Conservation (phyloP, 2,113 vertebrate genomes). For the Lycaon pictus region DNA sequence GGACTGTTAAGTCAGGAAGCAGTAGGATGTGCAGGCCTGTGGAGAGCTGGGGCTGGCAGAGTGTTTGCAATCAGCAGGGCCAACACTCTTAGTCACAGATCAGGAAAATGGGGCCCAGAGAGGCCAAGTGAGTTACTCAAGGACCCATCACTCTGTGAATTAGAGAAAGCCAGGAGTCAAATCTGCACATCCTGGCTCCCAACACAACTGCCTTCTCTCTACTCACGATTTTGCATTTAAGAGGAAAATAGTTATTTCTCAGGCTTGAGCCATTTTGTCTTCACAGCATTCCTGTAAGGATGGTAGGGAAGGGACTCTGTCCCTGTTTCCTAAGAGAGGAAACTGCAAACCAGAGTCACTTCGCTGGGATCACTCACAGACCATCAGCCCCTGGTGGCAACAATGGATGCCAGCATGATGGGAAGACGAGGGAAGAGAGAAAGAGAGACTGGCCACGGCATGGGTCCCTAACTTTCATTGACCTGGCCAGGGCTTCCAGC, state of each 20-base stretch:
- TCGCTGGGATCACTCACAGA: no score
- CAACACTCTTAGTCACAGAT: not conserved
- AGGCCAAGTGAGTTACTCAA: not conserved
- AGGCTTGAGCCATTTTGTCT: accelerated
- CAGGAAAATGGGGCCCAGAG: not conserved
- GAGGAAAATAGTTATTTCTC: not conserved
- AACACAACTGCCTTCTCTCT: not conserved
- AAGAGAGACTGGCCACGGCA: accelerated
- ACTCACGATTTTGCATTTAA: not conserved
- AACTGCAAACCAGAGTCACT: not conserved
- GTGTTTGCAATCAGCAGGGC: not conserved
- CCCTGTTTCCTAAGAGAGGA: not conserved
- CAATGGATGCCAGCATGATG: accelerated
- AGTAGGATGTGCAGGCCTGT: not conserved
- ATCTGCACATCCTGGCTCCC: accelerated
- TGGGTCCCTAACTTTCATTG: accelerated
- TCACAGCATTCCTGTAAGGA: not conserved
- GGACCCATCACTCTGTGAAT: not conserved
- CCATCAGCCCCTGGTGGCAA: not conserved
- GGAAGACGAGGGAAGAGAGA: not conserved
- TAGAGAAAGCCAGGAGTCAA: not conserved
- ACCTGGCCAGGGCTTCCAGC: accelerated
- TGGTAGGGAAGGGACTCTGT: not conserved
- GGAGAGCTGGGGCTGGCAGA: not conserved
- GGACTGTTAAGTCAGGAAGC: not conserved